Conservation (phyloP, 2,113 vertebrate genomes). For the Seriola dumerili region DNA sequence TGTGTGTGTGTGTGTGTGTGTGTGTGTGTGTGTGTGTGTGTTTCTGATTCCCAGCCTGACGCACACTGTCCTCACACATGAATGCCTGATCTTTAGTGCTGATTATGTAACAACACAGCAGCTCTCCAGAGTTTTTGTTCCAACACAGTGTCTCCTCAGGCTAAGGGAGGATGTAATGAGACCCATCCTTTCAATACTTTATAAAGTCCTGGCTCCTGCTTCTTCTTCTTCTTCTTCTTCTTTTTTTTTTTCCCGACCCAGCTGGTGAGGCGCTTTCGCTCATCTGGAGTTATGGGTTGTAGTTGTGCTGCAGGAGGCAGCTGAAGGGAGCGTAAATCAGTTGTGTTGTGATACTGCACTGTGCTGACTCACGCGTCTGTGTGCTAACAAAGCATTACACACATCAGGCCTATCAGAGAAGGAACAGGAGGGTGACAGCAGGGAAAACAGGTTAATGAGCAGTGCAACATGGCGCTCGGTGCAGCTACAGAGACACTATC, state of each 20-base stretch:
- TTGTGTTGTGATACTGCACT: constrained; percentile 20
- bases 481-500: neutral
- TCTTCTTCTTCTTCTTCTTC: neutral
- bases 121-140: constrained; percentile 57
- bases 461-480: neutral
- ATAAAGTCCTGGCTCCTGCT: constrained; percentile 39
- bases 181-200: constrained; percentile 66
- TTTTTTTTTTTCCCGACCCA: neutral
- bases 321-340: constrained; percentile 10
- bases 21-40: constrained; percentile 26
- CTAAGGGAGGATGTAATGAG: constrained; percentile 43
- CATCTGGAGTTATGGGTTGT: neutral
- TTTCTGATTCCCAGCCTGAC: constrained; percentile 11
- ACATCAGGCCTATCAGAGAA: neutral
- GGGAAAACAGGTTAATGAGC: constrained; percentile 1
- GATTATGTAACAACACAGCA: constrained; percentile 69
- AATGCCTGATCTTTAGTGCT: constrained; percentile 56
- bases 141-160: constrained; percentile 45
- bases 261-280: constrained; percentile 1
- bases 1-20: too few species aligned
- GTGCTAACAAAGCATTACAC: neutral
- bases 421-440: neutral
- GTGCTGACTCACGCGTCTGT: constrained; percentile 50
- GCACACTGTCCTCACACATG: constrained; percentile 60
- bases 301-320: constrained; percentile 1